phyloP scores from a whole-genome alignment of 2,113 vertebrate species.

The Sapayoa aenigma region DNA sequence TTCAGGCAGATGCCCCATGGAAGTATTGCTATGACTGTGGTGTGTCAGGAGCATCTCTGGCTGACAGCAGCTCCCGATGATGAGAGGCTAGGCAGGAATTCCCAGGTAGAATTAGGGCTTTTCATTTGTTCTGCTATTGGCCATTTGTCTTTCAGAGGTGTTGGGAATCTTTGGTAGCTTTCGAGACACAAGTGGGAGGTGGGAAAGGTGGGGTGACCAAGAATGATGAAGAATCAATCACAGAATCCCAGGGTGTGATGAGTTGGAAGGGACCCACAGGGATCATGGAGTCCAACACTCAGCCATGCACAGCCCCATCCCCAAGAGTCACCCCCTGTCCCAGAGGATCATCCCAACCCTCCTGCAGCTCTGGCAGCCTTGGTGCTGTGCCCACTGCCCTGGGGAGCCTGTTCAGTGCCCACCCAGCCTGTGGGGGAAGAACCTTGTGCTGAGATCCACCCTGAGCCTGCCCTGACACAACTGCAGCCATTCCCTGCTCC shows the following conservation, averaged over 20 bases:
- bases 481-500: too few species aligned
- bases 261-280: neutral
- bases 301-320: neutral
- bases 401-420: too few species aligned
- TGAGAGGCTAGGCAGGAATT: rapidly evolving
- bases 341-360: too few species aligned
- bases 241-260: neutral
- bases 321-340: too few species aligned
- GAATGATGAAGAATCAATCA: neutral
- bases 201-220: neutral
- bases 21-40: neutral
- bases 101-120: rapidly evolving
- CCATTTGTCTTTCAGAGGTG: neutral
- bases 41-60: neutral
- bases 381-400: too few species aligned
- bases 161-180: neutral
- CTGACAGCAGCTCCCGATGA: rapidly evolving
- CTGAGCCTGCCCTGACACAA: too few species aligned
- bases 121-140: neutral
- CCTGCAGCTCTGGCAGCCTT: too few species aligned
- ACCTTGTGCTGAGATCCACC: neutral
- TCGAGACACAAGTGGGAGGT: neutral
- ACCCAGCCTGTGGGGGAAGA: too few species aligned
- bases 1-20: neutral
- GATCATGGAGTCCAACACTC: neutral